Evolutionary conservation across 2,888 invertebrate species (phyloP).

Genomic region (Pyrgus malvae): DNA sequence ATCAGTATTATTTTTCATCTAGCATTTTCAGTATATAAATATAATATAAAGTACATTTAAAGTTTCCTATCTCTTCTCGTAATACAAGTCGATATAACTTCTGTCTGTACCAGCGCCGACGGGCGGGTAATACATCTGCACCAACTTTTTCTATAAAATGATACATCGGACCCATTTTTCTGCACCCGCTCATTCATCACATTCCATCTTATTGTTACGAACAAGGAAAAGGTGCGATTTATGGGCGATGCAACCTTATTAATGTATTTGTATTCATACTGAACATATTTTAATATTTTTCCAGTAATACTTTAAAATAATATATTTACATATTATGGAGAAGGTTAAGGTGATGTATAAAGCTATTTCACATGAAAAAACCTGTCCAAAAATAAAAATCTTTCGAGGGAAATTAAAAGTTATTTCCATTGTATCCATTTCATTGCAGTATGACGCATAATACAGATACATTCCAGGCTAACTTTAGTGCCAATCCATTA

Average conservation of each 20-base stretch:
- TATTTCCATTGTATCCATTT: too few relatives aligned
- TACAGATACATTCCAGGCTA: background rate
- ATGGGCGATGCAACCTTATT: slow-evolving; percentile 11
- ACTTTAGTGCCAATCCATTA: background rate
- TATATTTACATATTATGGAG: too few relatives aligned
- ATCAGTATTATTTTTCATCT: background rate
- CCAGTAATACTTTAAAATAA: too few relatives aligned
- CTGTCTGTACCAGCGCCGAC: slow-evolving; percentile 23
- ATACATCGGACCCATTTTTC: slow-evolving; percentile 43
- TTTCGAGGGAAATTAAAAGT: too few relatives aligned
- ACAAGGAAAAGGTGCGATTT: background rate
- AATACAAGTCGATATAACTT: background rate
- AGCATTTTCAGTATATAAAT: background rate
- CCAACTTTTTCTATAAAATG: slow-evolving; percentile 42
- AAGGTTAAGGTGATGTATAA: too few relatives aligned
- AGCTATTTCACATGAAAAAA: too few relatives aligned
- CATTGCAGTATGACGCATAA: too few relatives aligned
- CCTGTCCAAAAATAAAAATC: too few relatives aligned
- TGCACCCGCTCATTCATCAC: slow-evolving; percentile 42
- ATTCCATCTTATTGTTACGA: slow-evolving; percentile 33
- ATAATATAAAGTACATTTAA: background rate
- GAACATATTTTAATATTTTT: too few relatives aligned
- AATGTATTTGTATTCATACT: slow-evolving; percentile 7
- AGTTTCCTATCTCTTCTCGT: background rate
- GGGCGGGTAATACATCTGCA: slow-evolving; percentile 41